Percentiles rank a stretch among this genome's conserved stretches.
Conservation (phyloP, 92 coral and sea anemone species). For the Phenganax marumi region DNA sequence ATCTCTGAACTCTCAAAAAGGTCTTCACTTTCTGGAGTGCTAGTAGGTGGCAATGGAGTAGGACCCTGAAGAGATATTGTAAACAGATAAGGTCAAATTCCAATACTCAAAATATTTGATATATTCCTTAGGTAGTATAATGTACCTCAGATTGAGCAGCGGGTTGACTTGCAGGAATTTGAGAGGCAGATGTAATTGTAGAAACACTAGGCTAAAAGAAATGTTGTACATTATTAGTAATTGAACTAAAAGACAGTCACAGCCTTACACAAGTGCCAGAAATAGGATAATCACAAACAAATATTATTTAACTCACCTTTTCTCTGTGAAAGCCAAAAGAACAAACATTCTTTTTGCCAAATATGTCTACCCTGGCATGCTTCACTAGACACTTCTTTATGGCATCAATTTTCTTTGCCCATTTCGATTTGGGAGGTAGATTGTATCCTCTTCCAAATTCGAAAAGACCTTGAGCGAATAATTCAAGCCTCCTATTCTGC, state of each 20-base stretch:
- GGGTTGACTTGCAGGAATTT: background rate
- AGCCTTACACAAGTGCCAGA: background rate
- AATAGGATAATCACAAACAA: too few relatives aligned
- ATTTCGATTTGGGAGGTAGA: slow-evolving; percentile 31
- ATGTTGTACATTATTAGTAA: background rate
- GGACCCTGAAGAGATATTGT: background rate
- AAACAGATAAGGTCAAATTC: too few relatives aligned
- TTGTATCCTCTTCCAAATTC: slow-evolving; percentile 22
- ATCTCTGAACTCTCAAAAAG: too few relatives aligned
- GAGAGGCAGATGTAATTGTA: too few relatives aligned
- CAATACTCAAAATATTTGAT: too few relatives aligned
- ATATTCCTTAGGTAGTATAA: background rate
- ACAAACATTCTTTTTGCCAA: too few relatives aligned
- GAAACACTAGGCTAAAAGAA: too few relatives aligned
- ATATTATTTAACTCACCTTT: too few relatives aligned
- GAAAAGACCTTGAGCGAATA: too few relatives aligned
- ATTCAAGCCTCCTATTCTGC: slow-evolving; percentile 24
- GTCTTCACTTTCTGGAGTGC: background rate
- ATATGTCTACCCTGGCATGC: slow-evolving; percentile 11
- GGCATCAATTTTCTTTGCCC: slow-evolving; percentile 24
- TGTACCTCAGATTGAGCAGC: background rate
- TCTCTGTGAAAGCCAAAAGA: too few relatives aligned
- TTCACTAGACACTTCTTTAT: slow-evolving; percentile 29
- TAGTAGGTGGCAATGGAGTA: background rate
- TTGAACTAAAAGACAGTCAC: background rate